Base-by-base conservation (phyloP, 2,888 invertebrate species). In the Morpho deidamia region DNA sequence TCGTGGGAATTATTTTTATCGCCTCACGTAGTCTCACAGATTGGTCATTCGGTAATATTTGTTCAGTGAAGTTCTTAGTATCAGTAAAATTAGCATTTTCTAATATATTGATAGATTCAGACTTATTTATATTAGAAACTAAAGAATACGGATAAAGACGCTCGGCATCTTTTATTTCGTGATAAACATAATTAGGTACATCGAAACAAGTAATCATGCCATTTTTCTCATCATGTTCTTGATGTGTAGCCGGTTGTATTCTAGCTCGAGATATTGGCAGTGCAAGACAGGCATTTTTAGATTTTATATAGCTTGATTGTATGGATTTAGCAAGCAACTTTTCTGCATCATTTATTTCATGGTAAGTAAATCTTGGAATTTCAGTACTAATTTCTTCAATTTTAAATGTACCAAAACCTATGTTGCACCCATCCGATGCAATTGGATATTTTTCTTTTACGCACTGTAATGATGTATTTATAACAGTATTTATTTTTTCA, bases 161-260 rank as follows among this genome's bases (percentile, higher is more conserved):
- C 53, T 70, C 69, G 37, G 76, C 77, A 60, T 81, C 80, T 47
- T 62, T 63, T 56, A 79, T 67, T 67, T 78, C 77, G 12, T 76
- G 65, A 57, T 82, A 78, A 55, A 57, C 73, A 33, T 74, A 65
- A 37, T 58, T 59, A 34, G 65, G 55, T 35, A 65, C 57, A 60
- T 76, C 72, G 47, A 56, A 68, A 23, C 23, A 23, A 23, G 23
- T 23, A 5, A 5, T 1, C 1, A 1, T 5, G 3, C 23, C 23
- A 3, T 23, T 23, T 1, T 23, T 23, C 5, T 23, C 23, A 23
- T 23, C 23, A 23, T 23, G 23, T 23, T 23, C 23, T 23, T 23
- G 3, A 23, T 23, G 4, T 23, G 23, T 23, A 23, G 23, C 23
- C 3, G 23, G 5, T 23, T 23, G 23, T 23, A 23, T 23, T 23